These are phyloP conservation scores for Cyrtorhinus lividipennis DNA, from an alignment of 1,140 invertebrate genomes.

Conservation along the genomic window DNA sequence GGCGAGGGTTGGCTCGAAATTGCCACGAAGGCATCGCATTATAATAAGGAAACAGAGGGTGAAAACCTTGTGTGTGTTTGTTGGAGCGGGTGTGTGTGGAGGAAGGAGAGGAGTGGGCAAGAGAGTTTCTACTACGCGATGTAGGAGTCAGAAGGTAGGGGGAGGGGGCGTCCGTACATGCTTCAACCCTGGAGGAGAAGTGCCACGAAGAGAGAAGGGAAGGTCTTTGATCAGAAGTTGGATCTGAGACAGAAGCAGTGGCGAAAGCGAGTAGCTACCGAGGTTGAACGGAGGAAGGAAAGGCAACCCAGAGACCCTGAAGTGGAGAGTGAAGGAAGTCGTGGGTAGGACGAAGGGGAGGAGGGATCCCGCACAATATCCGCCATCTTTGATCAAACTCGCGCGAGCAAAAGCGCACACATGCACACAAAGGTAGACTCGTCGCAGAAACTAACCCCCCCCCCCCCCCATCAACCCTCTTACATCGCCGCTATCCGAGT, in stretches of 20 bases:
- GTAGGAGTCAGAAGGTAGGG: not conserved
- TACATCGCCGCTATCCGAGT: no score
- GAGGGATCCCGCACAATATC: not conserved
- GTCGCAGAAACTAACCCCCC: not conserved
- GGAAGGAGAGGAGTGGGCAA: not conserved
- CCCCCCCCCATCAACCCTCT: no score
- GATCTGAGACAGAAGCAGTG: not conserved
- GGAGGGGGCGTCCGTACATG: not conserved
- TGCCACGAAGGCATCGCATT: constrained; percentile 8
- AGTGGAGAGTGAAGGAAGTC: not conserved
- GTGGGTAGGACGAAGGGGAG: not conserved
- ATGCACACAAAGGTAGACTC: not conserved
- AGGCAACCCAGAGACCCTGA: not conserved
- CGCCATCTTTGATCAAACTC: constrained; percentile 9
- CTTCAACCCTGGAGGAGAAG: not conserved
- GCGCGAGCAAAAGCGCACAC: not conserved
- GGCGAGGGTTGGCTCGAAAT: not conserved
- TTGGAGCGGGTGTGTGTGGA: not conserved
- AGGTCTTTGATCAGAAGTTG: constrained; percentile 4
- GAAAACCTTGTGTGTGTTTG: not conserved
- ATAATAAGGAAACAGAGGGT: constrained; percentile 1
- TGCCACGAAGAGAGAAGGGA: not conserved
- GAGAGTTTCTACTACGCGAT: not conserved
- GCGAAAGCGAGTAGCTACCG: no score
- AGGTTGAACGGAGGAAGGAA: not conserved